Percentiles rank a stretch among this genome's conserved stretches.
Evolutionary conservation across 2,797 vertebrate species (phyloP).

Genomic region (Enteromius mattozi): DNA sequence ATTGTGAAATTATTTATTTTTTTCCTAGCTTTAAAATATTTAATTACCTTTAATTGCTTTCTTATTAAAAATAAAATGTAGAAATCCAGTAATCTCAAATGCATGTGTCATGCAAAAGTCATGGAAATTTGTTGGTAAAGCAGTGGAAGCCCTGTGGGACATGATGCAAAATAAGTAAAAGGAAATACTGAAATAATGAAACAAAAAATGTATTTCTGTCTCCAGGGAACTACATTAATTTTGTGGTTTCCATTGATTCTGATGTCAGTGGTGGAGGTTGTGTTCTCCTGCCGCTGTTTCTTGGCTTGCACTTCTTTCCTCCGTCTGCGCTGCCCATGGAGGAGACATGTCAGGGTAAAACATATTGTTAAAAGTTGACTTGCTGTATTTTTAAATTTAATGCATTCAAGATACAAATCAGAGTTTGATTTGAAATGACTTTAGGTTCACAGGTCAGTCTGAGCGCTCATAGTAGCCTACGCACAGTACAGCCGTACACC

Average conservation of each 20-base stretch:
- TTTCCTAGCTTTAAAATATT: background rate
- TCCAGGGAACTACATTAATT: constrained; percentile 86
- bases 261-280: constrained; percentile 75
- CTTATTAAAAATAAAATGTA: background rate
- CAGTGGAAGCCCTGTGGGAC: background rate
- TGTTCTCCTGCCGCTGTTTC: constrained; percentile 84
- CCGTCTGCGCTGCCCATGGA: constrained; percentile 75
- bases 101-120: background rate
- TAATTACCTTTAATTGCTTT: background rate
- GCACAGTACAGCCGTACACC: no score
- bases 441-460: background rate
- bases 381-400: background rate
- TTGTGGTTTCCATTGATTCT: constrained; percentile 86
- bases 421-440: background rate
- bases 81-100: background rate
- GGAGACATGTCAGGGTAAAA: constrained; percentile 70
- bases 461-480: no score
- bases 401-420: background rate
- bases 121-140: background rate
- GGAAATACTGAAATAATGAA: background rate
- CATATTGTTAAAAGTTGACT: background rate
- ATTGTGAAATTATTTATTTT: background rate
- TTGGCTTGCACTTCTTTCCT: constrained; percentile 78
- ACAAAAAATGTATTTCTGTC: background rate
- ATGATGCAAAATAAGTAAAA: background rate